Base-by-base conservation (phyloP, 2,888 invertebrate genomes). In the Stenodera caucasica region DNA sequence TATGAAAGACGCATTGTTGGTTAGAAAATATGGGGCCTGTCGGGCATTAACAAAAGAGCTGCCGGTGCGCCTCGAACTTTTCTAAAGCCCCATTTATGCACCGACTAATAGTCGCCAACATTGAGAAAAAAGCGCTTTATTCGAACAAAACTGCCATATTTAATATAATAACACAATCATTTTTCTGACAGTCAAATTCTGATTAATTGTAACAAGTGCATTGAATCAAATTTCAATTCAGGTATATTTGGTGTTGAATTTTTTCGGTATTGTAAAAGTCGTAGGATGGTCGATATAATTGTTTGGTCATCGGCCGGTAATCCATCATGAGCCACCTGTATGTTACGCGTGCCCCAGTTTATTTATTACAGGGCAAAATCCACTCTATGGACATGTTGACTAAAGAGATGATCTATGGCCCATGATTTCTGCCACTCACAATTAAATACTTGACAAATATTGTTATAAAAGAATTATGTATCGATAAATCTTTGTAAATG, bases 321-420 rank as follows among this genome's bases (percentile, higher is more conserved):
- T 79, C 77, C 77, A 78, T 79, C 79, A 79, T 76, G 75, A 77
- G 75, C 74, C 77, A 77, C 78, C 77, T 78, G 78, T 77, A 73
- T 69, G 71, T 72, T 65, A 63, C 66, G 65, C 72, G 71, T 70
- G 70, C 71, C 70, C 71, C 66, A 70, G 70, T 73, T 5, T 76
- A 75, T 76, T 77, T 75, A 75, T 76, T 75, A 72, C 75, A 40
- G 18, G 67, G 70, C 71, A 68, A 74, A 76, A 75, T 76, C 73
- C 72, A 74, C 74, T 72, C 71, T 67, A 26, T 72, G 74, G 77
- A 76, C 75, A 75, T 77, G 77, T 77, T 78, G 77, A 77, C 78
- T 76, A 73, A 75, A 72, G 75, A 73, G 75, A 77, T 78, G 78
- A 78, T 78, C 77, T 78, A 78, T 77, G 73, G 70, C 74, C 71